A percentile compares a stretch with the other conserved stretches of the same genome.
These are phyloP conservation scores for Diloba caeruleocephala DNA, from an alignment of 2,888 invertebrate genomes.

Conservation along the genomic window DNA sequence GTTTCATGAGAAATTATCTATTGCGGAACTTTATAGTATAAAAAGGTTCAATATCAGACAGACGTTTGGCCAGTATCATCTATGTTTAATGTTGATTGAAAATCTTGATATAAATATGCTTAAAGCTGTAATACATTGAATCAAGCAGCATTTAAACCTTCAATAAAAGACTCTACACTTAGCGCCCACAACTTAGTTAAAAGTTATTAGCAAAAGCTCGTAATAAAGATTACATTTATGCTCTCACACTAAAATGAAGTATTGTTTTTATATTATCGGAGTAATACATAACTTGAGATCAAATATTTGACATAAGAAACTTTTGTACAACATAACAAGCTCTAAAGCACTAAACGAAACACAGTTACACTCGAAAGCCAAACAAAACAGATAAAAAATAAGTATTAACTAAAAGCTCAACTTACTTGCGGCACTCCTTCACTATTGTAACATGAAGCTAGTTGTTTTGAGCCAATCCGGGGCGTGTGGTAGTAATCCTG, in stretches of 20 bases:
- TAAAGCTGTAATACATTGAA: slow-evolving; percentile 1
- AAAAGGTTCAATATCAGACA: no score
- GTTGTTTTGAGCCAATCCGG: slow-evolving; percentile 76
- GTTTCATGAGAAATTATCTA: not conserved
- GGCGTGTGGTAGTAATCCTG: slow-evolving; percentile 79
- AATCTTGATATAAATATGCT: no score
- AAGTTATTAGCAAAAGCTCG: slow-evolving; percentile 12
- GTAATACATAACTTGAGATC: not conserved
- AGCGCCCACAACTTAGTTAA: not conserved
- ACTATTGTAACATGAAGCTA: slow-evolving; percentile 80
- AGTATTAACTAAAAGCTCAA: slow-evolving; percentile 63
- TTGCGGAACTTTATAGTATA: not conserved
- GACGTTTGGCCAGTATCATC: no score
- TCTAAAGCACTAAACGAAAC: slow-evolving; percentile 37
- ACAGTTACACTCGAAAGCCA: slow-evolving; percentile 49
- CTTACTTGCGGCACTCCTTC: slow-evolving; percentile 82
- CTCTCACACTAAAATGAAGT: no score
- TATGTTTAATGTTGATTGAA: no score
- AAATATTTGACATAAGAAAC: slow-evolving; percentile 15
- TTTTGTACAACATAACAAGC: slow-evolving; percentile 27
- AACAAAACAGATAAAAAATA: slow-evolving; percentile 69
- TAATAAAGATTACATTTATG: slow-evolving; percentile 1
- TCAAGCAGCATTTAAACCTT: slow-evolving; percentile 2
- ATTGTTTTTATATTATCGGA: not conserved
- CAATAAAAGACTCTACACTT: not conserved